A percentile compares a stretch with the other conserved stretches of the same genome.
These are phyloP conservation scores for Hippotragus niger DNA, from an alignment of 2,113 vertebrate species.

Conservation along the genomic window DNA sequence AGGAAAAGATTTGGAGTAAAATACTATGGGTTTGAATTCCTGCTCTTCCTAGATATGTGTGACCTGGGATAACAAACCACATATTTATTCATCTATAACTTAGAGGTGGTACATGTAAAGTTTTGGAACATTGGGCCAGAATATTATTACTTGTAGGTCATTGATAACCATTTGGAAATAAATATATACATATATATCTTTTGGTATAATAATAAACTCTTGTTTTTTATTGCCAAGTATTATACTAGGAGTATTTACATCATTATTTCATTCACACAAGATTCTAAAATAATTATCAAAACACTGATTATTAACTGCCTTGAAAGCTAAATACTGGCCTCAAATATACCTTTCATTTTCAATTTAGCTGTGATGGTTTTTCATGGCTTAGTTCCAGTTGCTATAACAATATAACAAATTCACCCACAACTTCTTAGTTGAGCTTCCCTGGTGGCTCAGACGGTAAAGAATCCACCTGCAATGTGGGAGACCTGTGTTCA, in stretches of 20 bases:
- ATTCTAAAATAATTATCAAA: not conserved
- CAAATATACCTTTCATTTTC: not conserved
- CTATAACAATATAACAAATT: not conserved
- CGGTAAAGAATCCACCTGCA: not conserved
- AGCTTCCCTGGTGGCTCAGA: not conserved
- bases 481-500: not conserved
- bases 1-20: not conserved
- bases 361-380: not conserved
- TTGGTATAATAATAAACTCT: not conserved
- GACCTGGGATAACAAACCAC: not conserved
- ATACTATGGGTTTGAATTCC: not conserved
- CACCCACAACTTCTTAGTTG: not conserved
- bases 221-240: not conserved
- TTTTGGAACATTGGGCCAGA: not conserved
- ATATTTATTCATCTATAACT: not conserved
- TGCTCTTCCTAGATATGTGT: not conserved
- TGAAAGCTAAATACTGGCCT: not conserved
- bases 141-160: not conserved
- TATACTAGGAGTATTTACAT: not conserved
- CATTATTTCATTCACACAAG: not conserved
- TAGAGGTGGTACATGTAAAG: not conserved
- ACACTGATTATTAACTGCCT: not conserved
- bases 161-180: conserved; percentile 17
- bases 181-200: not conserved
- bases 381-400: not conserved